Conservation (phyloP, 2,888 invertebrate species). For the Camponotus fellah region DNA sequence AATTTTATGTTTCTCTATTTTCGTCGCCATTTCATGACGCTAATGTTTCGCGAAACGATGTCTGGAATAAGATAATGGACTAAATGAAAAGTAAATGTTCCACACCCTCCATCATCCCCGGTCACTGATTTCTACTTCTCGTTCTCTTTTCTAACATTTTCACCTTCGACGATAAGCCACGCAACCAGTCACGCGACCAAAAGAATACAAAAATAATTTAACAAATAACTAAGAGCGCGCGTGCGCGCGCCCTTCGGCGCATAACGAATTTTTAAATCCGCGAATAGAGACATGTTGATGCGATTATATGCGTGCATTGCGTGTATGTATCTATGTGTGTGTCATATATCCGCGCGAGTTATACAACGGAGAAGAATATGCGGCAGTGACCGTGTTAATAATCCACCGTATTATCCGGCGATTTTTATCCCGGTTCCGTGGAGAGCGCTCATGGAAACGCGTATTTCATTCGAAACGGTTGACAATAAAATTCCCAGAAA, state of each 20-base stretch:
- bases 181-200: neutral
- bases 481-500: conserved; percentile 59
- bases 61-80: neutral
- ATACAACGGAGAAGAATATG: conserved; percentile 38
- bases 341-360: conserved; percentile 12
- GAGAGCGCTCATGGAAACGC: conserved; percentile 42
- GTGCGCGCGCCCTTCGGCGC: neutral
- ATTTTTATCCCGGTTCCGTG: conserved; percentile 46
- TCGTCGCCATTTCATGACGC: neutral
- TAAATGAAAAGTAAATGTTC: conserved; percentile 7
- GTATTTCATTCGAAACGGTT: conserved; percentile 56
- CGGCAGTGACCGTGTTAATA: conserved; percentile 51
- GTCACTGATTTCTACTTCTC: neutral
- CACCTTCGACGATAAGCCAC: neutral
- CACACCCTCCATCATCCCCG: neutral
- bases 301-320: conserved; percentile 15
- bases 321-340: conserved; percentile 2
- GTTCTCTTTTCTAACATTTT: neutral
- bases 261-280: conserved; percentile 38
- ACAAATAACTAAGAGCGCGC: conserved; percentile 36
- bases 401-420: conserved; percentile 51
- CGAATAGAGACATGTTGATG: conserved; percentile 5
- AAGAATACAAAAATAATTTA: conserved; percentile 44
- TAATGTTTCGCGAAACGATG: conserved; percentile 1
- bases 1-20: neutral